phyloP scores from a whole-genome alignment of 1,140 invertebrate genomes.

The Euwallacea fornicatus region DNA sequence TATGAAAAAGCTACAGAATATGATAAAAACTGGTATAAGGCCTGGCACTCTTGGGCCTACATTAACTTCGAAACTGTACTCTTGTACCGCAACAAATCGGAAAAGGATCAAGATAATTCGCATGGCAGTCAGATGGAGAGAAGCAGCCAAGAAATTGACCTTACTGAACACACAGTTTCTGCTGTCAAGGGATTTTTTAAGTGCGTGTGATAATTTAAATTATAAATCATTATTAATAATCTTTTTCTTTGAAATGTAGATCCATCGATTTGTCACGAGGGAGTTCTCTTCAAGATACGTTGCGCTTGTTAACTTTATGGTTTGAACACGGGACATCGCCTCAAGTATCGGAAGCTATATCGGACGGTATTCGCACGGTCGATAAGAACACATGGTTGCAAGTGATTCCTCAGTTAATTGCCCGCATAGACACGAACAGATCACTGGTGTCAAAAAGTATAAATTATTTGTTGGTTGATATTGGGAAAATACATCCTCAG shows the following conservation, averaged over 20 bases:
- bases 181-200: slow-evolving; percentile 88
- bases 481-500: slow-evolving; percentile 84
- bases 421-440: slow-evolving; percentile 92
- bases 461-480: slow-evolving; percentile 90
- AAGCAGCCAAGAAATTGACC: slow-evolving; percentile 53
- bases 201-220: slow-evolving; percentile 28
- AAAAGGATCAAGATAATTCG: slow-evolving; percentile 42
- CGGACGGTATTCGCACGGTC: slow-evolving; percentile 88
- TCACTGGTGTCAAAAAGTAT: slow-evolving; percentile 87
- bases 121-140: slow-evolving; percentile 45
- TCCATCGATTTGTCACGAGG: slow-evolving; percentile 92
- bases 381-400: slow-evolving; percentile 99
- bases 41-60: slow-evolving; percentile 97
- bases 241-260: slow-evolving; percentile 50
- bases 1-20: slow-evolving; percentile 87
- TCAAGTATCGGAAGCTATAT: slow-evolving; percentile 91
- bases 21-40: slow-evolving; percentile 90
- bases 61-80: slow-evolving; percentile 97
- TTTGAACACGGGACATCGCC: slow-evolving; percentile 93
- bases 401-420: slow-evolving; percentile 98
- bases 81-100: slow-evolving; percentile 79
- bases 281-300: slow-evolving; percentile 96
- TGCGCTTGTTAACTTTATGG: slow-evolving; percentile 90
- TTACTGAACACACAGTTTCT: slow-evolving; percentile 82
- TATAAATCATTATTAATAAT: slow-evolving; percentile 6